Base-by-base conservation (phyloP, 2,797 vertebrate genomes). In the Melanotaenia maccullochi region DNA sequence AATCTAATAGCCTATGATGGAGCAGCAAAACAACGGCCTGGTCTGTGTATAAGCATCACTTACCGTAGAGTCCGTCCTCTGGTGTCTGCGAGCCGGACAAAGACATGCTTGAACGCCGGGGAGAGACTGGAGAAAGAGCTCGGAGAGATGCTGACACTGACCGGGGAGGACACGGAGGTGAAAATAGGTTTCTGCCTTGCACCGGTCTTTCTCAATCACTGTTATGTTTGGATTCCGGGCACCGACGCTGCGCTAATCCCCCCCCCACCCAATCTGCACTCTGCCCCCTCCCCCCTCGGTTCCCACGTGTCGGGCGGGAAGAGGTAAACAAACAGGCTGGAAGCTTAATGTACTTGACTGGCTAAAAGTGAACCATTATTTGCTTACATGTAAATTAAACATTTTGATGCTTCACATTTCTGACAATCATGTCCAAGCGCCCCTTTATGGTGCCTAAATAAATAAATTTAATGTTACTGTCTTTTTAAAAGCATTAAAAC, bases 31-130 rank as follows among this genome's bases (percentile, higher is more conserved):
- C 36, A 58, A 13, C 11, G 62, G 59, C 70, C 73, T 35, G 62
- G 65, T 38, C 20, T 40, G 0, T 16, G 51, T 35, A 8, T 20
- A 67, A 42, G 38, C 55, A 16, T 69, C 78, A 85, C 91, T 92
- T 88, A 94, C 94, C 93, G 44, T 91, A 87, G 65, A 94, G 86
- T 61, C 85, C 86, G 64, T 94, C 92, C 65, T 93, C 93, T 67
- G 90, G 90, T 47, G 92, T 87, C 76, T 93, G 90, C 13, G 90
- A 83, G 73, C 85, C 90, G 71, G 93, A 89, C 60, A 90, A 54
- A 79, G 93, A 90, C 93, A 94, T 94, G 78, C 32, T 75, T 56
- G 67, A 56, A 16, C 8, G 44, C 60, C 62, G 56, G 52, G 32
- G 40, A 59, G 56, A 75, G 35, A 35, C 57, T 75, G 55, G 54